Conservation (phyloP, 2,113 vertebrate genomes). For the Galbula dea region DNA sequence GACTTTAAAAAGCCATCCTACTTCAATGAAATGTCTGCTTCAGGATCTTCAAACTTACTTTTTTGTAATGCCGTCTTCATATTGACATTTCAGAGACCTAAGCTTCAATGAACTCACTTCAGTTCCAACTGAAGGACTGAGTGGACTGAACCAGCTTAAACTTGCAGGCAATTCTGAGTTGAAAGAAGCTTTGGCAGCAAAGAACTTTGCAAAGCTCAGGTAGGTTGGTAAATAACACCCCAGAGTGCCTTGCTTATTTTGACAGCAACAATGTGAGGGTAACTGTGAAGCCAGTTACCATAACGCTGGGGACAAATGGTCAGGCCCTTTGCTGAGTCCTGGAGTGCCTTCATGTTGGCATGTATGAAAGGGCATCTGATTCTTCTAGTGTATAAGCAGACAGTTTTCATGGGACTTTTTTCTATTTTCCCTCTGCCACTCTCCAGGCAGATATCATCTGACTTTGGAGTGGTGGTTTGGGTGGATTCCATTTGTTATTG, state of each 20-base stretch:
- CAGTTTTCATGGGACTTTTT: neutral
- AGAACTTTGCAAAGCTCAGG: slow-evolving; percentile 89
- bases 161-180: slow-evolving; percentile 87
- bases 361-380: neutral
- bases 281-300: neutral
- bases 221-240: slow-evolving; percentile 43
- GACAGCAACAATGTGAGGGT: too few species aligned
- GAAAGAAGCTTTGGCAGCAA: slow-evolving; percentile 83
- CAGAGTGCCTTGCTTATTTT: neutral
- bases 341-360: neutral
- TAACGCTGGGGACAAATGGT: neutral
- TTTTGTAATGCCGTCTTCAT: neutral
- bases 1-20: neutral
- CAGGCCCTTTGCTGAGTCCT: neutral
- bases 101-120: slow-evolving; percentile 87
- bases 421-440: neutral
- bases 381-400: neutral
- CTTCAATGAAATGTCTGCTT: neutral
- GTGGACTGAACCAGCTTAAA: slow-evolving; percentile 87
- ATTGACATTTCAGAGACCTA: slow-evolving; percentile 81
- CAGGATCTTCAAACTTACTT: neutral
- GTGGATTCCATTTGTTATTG: neutral
- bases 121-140: slow-evolving; percentile 83
- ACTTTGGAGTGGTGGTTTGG: neutral
- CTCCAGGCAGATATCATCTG: neutral